phyloP scores from a whole-genome alignment of 2,888 invertebrate genomes.

The Halictus quadricinctus region DNA sequence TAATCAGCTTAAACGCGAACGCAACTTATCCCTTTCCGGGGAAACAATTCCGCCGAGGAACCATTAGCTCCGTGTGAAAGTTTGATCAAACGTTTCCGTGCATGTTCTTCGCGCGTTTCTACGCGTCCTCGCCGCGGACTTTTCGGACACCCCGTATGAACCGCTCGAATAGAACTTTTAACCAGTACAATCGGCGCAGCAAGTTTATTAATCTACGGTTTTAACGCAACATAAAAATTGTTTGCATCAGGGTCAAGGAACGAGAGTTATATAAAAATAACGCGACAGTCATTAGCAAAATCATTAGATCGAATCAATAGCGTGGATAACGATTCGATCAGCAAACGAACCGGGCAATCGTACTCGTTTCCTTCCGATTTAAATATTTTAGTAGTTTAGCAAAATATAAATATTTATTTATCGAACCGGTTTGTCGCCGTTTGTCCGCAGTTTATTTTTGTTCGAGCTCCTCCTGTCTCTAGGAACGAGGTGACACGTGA shows the following conservation, averaged over 20 bases:
- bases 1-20: background rate
- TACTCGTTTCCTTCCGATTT: background rate
- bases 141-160: background rate
- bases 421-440: conserved; percentile 42
- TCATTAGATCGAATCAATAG: too few species aligned
- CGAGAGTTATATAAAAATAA: too few species aligned
- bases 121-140: background rate
- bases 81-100: background rate
- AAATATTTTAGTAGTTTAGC: background rate
- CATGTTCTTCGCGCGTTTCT: background rate
- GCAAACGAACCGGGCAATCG: too few species aligned
- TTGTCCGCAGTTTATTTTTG: conserved; percentile 45
- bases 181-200: background rate
- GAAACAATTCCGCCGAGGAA: background rate
- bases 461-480: conserved; percentile 38
- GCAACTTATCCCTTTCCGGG: background rate
- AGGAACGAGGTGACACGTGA: conserved; percentile 56
- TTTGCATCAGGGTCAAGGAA: too few species aligned
- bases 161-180: background rate
- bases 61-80: background rate
- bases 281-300: too few species aligned
- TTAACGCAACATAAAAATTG: too few species aligned
- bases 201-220: background rate
- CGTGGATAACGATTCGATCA: too few species aligned
- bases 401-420: background rate